Percentiles rank a stretch among this genome's conserved stretches.
These are phyloP conservation scores for Vultur gryphus DNA, from an alignment of 2,797 vertebrate genomes.

Conservation along the genomic window DNA sequence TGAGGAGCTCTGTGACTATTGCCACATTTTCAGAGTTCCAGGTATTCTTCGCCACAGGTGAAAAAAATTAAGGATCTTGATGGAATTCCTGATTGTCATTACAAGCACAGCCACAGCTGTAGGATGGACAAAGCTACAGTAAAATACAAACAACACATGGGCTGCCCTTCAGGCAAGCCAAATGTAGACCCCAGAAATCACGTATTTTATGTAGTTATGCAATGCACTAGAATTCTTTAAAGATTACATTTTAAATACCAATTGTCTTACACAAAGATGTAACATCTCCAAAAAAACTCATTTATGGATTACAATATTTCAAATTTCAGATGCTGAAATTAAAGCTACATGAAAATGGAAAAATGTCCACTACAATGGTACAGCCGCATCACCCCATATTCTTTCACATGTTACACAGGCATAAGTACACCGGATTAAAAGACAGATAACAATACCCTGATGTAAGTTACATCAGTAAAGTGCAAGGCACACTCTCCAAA, in stretches of 20 bases:
- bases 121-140: neutral
- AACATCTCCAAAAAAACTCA: neutral
- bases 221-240: neutral
- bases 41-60: neutral
- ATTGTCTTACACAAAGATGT: neutral
- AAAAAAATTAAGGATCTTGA: neutral
- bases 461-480: neutral
- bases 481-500: neutral
- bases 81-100: neutral
- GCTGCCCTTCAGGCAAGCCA: neutral
- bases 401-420: neutral
- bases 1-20: neutral
- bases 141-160: neutral
- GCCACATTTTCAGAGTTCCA: neutral
- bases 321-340: neutral
- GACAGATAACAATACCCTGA: neutral
- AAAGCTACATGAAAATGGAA: neutral
- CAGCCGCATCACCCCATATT: neutral
- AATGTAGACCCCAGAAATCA: neutral
- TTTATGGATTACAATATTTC: neutral
- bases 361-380: fast-evolving
- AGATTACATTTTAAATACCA: neutral
- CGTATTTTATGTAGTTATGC: neutral
- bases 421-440: neutral
- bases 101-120: neutral